Percentiles rank a stretch among this genome's conserved stretches.
phyloP scores from a whole-genome alignment of 1,140 invertebrate species.

The Drosophila tropicalis region DNA sequence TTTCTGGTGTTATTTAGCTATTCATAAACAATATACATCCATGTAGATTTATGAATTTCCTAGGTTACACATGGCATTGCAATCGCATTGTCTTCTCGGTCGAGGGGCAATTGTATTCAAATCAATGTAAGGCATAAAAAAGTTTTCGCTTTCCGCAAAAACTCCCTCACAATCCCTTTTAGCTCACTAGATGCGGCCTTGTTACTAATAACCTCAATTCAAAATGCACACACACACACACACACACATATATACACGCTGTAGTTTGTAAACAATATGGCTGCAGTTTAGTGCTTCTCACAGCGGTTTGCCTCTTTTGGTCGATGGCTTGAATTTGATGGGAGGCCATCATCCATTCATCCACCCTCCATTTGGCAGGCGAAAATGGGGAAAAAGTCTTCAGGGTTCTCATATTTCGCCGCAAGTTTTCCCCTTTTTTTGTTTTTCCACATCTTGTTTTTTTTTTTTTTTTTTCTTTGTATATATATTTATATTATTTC shows the following conservation, averaged over 20 bases:
- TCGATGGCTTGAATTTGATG: constrained; percentile 13
- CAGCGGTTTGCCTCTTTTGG: constrained; percentile 13
- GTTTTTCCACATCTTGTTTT: neutral
- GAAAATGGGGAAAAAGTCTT: constrained; percentile 55
- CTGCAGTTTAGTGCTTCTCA: constrained; percentile 15
- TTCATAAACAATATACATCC: constrained; percentile 3
- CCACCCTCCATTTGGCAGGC: constrained; percentile 38
- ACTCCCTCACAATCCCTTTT: constrained; percentile 7
- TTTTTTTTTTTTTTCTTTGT: neutral
- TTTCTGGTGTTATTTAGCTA: constrained; percentile 5
- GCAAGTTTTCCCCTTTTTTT: constrained; percentile 75
- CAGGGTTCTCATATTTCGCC: constrained; percentile 65
- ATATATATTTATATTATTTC: constrained; percentile 3
- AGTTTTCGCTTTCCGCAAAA: constrained; percentile 52
- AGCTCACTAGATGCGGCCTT: constrained; percentile 55
- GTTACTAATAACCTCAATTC: constrained; percentile 80
- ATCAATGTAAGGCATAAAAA: constrained; percentile 46
- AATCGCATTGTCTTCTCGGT: constrained; percentile 6
- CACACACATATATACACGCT: constrained; percentile 10
- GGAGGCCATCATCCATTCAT: constrained; percentile 3
- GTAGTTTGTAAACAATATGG: constrained; percentile 50
- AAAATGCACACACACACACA: constrained; percentile 38
- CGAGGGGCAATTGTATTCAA: constrained; percentile 67
- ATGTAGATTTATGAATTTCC: constrained; percentile 11
- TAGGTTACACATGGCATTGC: constrained; percentile 2